Conservation (phyloP, 1,140 invertebrate species). For the Zaprionus kolodkinae region DNA sequence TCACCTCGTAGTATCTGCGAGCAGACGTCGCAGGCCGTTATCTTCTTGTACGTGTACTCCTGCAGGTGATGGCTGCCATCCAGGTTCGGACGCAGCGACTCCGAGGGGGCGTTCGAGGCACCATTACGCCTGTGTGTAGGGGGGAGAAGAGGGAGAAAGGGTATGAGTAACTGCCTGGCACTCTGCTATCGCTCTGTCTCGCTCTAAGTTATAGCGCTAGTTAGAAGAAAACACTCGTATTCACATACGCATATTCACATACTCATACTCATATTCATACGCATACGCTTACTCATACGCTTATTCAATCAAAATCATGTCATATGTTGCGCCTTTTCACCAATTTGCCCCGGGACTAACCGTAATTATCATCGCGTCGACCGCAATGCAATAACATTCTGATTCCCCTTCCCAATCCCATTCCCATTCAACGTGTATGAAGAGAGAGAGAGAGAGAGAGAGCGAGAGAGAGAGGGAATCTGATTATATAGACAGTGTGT, state of each 20-base stretch:
- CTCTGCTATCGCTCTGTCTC: not conserved
- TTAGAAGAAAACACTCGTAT: not conserved
- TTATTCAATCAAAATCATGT: constrained; percentile 39
- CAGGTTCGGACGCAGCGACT: constrained; percentile 85
- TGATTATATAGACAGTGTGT: constrained; percentile 21
- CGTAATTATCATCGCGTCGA: constrained; percentile 43
- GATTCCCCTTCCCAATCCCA: not conserved
- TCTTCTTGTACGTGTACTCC: constrained; percentile 98
- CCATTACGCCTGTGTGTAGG: constrained; percentile 90
- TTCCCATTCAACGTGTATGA: not conserved
- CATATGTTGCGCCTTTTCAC: constrained; percentile 44
- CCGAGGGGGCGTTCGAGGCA: constrained; percentile 84
- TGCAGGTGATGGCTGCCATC: constrained; percentile 93
- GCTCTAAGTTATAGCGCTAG: constrained; percentile 4
- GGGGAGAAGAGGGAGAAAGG: not conserved
- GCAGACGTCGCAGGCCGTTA: constrained; percentile 96
- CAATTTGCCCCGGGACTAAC: constrained; percentile 20
- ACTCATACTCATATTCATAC: not conserved
- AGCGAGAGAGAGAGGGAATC: constrained; percentile 12
- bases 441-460: not conserved
- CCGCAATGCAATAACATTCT: constrained; percentile 43
- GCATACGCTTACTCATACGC: not conserved
- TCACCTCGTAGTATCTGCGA: constrained; percentile 95
- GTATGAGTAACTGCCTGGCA: not conserved
- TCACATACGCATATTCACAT: not conserved